phyloP scores from a whole-genome alignment of 2,888 invertebrate genomes.

The Hypselothyrea guttata region DNA sequence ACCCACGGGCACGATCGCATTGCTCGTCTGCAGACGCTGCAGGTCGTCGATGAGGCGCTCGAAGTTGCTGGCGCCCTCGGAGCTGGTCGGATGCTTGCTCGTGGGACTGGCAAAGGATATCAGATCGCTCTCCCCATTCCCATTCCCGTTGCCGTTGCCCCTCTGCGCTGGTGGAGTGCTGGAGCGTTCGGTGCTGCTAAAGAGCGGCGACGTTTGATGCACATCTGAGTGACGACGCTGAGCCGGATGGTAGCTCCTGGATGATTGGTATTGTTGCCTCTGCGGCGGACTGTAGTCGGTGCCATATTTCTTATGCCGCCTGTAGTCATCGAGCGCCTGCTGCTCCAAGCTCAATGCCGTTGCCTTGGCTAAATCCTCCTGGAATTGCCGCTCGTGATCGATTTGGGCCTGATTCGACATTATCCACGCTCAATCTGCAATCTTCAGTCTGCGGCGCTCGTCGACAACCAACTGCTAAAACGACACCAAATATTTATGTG shows the following conservation, averaged over 20 bases:
- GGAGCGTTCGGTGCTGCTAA: conserved; percentile 56
- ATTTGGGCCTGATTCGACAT: conserved; percentile 82
- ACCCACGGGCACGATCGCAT: conserved; percentile 71
- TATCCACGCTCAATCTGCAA: conserved; percentile 41
- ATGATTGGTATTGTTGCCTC: conserved; percentile 50
- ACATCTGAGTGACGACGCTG: conserved; percentile 76
- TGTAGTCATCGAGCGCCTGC: conserved; percentile 91
- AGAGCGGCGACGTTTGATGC: conserved; percentile 21
- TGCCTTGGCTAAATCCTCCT: conserved; percentile 93
- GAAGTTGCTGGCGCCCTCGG: conserved; percentile 70
- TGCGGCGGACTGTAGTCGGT: conserved; percentile 61
- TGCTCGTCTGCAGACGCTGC: conserved; percentile 81
- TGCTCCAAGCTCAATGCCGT: conserved; percentile 94
- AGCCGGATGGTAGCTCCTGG: conserved; percentile 36
- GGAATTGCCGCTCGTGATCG: conserved; percentile 91
- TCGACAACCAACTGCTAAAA: conserved; percentile 32
- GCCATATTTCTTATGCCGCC: conserved; percentile 84
- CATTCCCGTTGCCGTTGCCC: conserved; percentile 23
- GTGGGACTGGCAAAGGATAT: conserved; percentile 89
- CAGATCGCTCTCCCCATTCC: conserved; percentile 84
- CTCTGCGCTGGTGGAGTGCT: conserved; percentile 67
- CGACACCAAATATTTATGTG: conserved; percentile 2
- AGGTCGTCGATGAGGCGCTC: conserved; percentile 85
- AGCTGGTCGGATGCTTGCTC: conserved; percentile 81
- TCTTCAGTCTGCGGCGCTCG: conserved; percentile 22